These are phyloP conservation scores for Eupithecia tripunctaria DNA, from an alignment of 2,888 invertebrate species.

Conservation along the genomic window DNA sequence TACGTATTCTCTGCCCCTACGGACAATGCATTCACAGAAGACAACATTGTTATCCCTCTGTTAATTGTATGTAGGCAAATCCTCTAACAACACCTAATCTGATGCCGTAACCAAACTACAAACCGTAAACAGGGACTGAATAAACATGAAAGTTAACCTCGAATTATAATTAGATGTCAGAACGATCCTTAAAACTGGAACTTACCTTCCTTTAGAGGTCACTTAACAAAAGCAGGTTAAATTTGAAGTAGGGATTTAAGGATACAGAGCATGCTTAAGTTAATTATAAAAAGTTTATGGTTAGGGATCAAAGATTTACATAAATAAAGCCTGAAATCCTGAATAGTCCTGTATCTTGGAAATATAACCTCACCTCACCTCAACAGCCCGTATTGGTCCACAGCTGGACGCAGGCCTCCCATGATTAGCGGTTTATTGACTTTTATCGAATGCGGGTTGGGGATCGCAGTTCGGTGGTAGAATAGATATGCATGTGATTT, in stretches of 20 bases:
- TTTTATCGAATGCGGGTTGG: no score
- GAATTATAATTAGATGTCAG: slow-evolving; percentile 59
- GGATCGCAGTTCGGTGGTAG: no score
- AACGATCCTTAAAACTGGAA: slow-evolving; percentile 50
- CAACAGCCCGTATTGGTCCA: no score
- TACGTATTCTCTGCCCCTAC: neutral
- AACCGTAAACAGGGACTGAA: slow-evolving; percentile 50
- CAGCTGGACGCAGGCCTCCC: no score
- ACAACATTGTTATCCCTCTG: slow-evolving; percentile 42
- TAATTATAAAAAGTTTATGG: neutral
- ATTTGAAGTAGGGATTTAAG: slow-evolving; percentile 33
- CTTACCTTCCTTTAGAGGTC: slow-evolving; percentile 52
- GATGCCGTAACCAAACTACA: slow-evolving; percentile 42
- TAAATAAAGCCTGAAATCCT: no score
- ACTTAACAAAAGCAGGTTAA: slow-evolving; percentile 68
- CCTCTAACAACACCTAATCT: slow-evolving; percentile 45
- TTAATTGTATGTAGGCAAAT: slow-evolving; percentile 44
- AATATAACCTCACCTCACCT: no score
- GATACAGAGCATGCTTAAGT: neutral
- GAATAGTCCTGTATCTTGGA: no score
- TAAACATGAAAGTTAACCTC: slow-evolving; percentile 53
- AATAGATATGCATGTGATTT: no score
- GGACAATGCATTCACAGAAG: slow-evolving; percentile 37
- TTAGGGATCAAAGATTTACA: neutral
- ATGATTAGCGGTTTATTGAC: no score